phyloP scores from a whole-genome alignment of 2,113 vertebrate species.

The Catharus fuscescens region DNA sequence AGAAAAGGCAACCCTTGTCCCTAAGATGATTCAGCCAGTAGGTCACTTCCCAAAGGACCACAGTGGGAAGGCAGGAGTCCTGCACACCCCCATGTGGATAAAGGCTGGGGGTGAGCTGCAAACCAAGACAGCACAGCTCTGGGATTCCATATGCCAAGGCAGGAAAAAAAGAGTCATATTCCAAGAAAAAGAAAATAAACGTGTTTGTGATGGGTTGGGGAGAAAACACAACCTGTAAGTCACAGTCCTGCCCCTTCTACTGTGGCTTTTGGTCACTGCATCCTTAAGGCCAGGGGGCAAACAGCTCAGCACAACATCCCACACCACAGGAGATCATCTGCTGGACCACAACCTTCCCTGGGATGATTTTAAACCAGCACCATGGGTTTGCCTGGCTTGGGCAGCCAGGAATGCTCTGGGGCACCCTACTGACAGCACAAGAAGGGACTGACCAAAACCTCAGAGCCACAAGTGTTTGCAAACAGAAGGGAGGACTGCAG shows the following conservation, averaged over 20 bases:
- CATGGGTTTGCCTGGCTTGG: neutral
- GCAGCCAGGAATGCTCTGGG: neutral
- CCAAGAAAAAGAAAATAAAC: neutral
- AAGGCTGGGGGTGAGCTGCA: neutral
- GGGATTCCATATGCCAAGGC: neutral
- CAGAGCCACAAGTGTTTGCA: neutral
- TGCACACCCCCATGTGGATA: rapidly evolving
- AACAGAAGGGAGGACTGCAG: neutral
- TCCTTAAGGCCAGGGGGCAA: neutral
- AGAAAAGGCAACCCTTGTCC: neutral
- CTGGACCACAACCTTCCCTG: neutral
- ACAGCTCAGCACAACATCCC: neutral
- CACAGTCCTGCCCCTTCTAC: neutral
- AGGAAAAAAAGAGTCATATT: neutral
- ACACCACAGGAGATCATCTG: neutral
- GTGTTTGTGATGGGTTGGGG: rapidly evolving
- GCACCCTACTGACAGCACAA: neutral
- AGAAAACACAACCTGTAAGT: neutral
- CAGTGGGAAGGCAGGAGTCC: neutral
- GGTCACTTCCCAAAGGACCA: neutral
- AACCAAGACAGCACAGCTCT: neutral
- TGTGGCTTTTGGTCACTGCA: neutral
- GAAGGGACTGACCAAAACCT: neutral
- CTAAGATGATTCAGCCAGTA: rapidly evolving
- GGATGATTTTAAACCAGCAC: neutral